Evolutionary conservation across 2,888 invertebrate species (phyloP).

Genomic region (Chironomus tentans): DNA sequence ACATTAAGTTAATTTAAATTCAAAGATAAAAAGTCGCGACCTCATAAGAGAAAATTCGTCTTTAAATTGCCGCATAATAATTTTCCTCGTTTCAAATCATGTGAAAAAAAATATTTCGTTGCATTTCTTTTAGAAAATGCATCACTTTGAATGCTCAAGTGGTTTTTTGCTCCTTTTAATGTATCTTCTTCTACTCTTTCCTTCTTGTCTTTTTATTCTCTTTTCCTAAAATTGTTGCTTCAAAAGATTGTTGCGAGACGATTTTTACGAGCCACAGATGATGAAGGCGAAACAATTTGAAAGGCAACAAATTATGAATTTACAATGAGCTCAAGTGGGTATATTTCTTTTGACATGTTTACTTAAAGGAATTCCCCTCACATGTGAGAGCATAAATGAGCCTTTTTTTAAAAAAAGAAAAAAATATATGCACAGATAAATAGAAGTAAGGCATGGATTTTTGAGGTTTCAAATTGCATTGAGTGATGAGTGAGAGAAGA

Average conservation of each 20-base stretch:
- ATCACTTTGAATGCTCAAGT: background rate
- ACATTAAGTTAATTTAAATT: background rate
- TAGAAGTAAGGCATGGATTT: background rate
- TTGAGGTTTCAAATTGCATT: background rate
- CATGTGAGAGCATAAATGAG: background rate
- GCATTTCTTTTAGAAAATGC: background rate
- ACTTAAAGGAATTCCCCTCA: background rate
- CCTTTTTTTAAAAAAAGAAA: background rate
- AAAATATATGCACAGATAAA: background rate
- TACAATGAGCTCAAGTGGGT: background rate
- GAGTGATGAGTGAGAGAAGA: background rate
- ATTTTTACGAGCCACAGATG: background rate
- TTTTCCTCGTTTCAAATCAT: background rate
- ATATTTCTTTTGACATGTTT: background rate
- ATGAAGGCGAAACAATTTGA: background rate
- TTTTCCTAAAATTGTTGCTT: background rate
- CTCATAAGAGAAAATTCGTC: background rate
- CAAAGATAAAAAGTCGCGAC: slow-evolving; percentile 7
- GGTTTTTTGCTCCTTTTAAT: slow-evolving; percentile 2
- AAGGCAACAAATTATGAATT: background rate
- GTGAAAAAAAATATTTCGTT: background rate
- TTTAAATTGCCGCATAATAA: background rate
- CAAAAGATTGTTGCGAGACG: no score
- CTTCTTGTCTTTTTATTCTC: background rate
- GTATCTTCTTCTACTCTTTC: background rate